Conservation (phyloP, 1,140 invertebrate species). For the Drosophila ercepeae region DNA sequence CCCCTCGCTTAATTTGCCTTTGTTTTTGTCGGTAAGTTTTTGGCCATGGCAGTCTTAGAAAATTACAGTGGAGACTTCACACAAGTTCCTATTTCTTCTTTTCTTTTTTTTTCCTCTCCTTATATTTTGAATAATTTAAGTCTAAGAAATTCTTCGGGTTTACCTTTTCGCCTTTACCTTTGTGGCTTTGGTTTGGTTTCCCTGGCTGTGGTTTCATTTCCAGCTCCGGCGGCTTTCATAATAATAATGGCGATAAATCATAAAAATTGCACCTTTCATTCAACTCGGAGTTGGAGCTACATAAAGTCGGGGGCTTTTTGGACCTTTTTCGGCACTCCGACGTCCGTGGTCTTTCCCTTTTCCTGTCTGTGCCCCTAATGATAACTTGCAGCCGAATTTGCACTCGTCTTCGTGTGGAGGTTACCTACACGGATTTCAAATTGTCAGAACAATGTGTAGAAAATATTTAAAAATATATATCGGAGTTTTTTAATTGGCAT, state of each 20-base stretch:
- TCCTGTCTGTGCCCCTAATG: constrained; percentile 29
- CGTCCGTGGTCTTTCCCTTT: constrained; percentile 13
- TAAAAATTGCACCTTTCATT: constrained; percentile 83
- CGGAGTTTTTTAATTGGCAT: no score
- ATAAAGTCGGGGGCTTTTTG: constrained; percentile 13
- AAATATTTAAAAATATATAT: constrained; percentile 2
- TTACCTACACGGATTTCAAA: background rate
- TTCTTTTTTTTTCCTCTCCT: constrained; percentile 40
- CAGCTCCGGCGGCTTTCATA: constrained; percentile 66
- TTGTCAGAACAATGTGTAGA: background rate
- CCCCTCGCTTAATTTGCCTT: constrained; percentile 67
- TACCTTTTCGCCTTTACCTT: constrained; percentile 46
- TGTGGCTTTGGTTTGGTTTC: constrained; percentile 38
- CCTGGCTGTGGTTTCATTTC: constrained; percentile 49
- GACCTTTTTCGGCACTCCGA: constrained; percentile 19
- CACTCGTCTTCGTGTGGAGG: constrained; percentile 13
- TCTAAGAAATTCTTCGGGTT: constrained; percentile 65
- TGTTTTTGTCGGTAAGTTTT: constrained; percentile 46
- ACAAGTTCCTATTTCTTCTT: constrained; percentile 37
- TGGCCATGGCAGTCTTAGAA: constrained; percentile 46
- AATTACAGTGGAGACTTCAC: constrained; percentile 57
- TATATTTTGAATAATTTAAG: constrained; percentile 68
- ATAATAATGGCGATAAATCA: constrained; percentile 83
- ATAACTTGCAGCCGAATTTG: constrained; percentile 33
- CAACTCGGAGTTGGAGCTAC: constrained; percentile 55